Base-by-base conservation (phyloP, 23 tunicate genomes). In the Phallusia fumigata region DNA sequence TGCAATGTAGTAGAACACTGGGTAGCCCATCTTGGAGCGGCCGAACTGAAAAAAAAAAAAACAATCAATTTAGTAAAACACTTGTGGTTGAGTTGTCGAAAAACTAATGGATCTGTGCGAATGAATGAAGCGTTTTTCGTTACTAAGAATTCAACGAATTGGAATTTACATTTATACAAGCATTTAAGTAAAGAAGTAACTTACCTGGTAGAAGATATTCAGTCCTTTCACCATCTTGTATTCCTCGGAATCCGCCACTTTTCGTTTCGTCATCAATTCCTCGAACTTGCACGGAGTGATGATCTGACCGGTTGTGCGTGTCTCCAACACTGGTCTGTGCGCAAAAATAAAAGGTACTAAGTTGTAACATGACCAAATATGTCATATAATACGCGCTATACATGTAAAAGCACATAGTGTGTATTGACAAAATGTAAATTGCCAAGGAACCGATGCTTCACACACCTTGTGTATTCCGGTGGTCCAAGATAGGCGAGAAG, bases 1-100 rank as follows among this genome's bases (percentile, higher is more conserved):
- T 5, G 98, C 98, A 11, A 94, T 88, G 88, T 89, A 94, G 85
- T 94, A 94, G 51, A 94, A 94, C 58, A 94, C 98, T 0, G 98
- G 94, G 69, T 89, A 91, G 33, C 94, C 98, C 94, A 89, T 94
- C 82, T 94, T 94, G 31, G 94, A 89, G 30, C 90, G 86, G 22
- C 98, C 98, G 79, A 83, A 94, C 98, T 94, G 36, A 26, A 77
- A 58, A 58, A 1, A 58, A 58, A 40, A 3, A 40, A n/a, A n/a
- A n/a, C n/a, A n/a, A n/a, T n/a, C n/a, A n/a, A n/a, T n/a, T n/a
- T n/a, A n/a, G n/a, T n/a, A n/a, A n/a, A n/a, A n/a, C n/a, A n/a
- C n/a, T n/a, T n/a, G n/a, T n/a, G n/a, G n/a, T n/a, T n/a, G n/a
- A n/a, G n/a, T n/a, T n/a, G n/a, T n/a, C n/a, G n/a, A n/a, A n/a